Evolutionary conservation across 1,140 invertebrate species (phyloP), one percentile per base, ranked within the genome.

Genomic region (Lordiphosa collinella): DNA sequence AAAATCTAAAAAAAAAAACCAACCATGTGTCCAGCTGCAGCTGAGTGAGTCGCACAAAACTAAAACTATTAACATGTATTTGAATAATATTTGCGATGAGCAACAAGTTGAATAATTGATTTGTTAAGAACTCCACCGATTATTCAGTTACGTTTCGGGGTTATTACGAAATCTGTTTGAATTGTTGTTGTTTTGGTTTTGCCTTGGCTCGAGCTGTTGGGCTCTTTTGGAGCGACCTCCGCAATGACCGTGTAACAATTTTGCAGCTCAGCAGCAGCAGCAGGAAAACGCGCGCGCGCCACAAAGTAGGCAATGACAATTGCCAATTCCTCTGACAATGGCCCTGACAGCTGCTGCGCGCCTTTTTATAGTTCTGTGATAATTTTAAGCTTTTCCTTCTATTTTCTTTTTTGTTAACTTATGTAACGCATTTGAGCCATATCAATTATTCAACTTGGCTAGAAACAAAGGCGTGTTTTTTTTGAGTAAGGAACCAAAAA

Each of bases 221-320:
- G 59, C 43, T 59, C 41, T 57, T 57, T 63, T 67, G 50, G 70
- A 57, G 56, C 73, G 76, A 84, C 76, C 76, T 80, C 76, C 76
- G 62, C 70, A 82, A 82, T 80, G 76, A 66, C 76, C 76, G 76
- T 80, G 76, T 80, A 75, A 82, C 76, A 75, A 80, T 80, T 80
- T 80, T 65, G 75, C 75, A 43, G 22, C 31, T 11, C 48, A 52
- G 16, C 51, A 49, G 32, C 46, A 51, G 40, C 46, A 53, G 16
- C 61, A 70, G 62, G 47, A 70, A 64, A 64, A 75, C 65, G 72
- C 60, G 71, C 71, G 72, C 60, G 61, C 61, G 56, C 55, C 47
- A 65, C 62, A 65, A 54, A 62, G 35, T 51, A 56, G 59, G 48
- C 64, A 63, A 58, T 49, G 41, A 61, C 34, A 60, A 60, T 35